phyloP scores from a whole-genome alignment of 2,888 invertebrate species.

The Oegoconia quadripuncta region DNA sequence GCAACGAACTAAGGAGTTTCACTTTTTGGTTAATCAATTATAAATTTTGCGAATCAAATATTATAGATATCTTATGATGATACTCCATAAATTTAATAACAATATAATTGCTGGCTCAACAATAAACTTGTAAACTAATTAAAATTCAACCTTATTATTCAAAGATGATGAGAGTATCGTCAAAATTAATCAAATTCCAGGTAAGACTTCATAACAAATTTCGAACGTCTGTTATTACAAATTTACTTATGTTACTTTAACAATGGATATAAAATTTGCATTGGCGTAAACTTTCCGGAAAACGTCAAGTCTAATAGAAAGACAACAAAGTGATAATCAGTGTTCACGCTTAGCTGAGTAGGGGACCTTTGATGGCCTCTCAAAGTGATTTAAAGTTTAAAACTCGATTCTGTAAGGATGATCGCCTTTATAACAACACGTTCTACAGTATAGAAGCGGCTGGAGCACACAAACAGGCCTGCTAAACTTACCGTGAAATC shows the following conservation, averaged over 20 bases:
- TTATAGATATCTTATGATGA: too few relatives aligned
- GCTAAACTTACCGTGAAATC: conserved; percentile 45
- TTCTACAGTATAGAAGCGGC: conserved; percentile 7
- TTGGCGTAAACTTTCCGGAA: conserved; percentile 31
- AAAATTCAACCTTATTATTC: not conserved
- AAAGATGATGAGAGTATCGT: conserved; percentile 1
- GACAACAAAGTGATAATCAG: conserved; percentile 52
- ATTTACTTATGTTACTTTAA: conserved; percentile 5
- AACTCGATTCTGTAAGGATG: conserved; percentile 29
- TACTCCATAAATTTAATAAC: too few relatives aligned
- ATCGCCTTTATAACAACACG: conserved; percentile 28
- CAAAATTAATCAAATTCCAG: conserved; percentile 1
- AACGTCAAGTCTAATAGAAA: conserved; percentile 44
- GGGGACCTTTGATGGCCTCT: conserved; percentile 35
- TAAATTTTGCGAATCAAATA: too few relatives aligned
- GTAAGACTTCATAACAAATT: conserved; percentile 36
- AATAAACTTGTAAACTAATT: conserved; percentile 28
- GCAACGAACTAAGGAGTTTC: too few relatives aligned
- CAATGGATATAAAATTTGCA: conserved; percentile 39
- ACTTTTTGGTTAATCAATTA: too few relatives aligned
- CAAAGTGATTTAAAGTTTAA: conserved; percentile 51
- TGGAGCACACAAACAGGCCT: conserved; percentile 29
- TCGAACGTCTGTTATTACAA: conserved; percentile 24
- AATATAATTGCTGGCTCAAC: too few relatives aligned
- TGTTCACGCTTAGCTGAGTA: conserved; percentile 23